Base-by-base conservation (phyloP, 2,888 invertebrate species). In the Sicus ferrugineus region DNA sequence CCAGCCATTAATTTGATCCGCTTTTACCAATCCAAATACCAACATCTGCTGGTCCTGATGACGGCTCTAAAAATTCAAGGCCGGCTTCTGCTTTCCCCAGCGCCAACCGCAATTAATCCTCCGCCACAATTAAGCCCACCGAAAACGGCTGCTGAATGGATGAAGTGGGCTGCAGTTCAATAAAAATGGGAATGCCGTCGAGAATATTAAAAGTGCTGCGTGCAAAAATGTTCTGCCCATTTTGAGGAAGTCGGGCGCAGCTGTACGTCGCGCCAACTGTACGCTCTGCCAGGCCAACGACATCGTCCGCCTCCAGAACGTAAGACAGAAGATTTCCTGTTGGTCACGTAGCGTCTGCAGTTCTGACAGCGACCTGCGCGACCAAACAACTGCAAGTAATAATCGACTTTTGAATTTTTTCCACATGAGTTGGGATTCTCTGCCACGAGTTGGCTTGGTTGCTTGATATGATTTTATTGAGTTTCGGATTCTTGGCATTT, bases 301-400 rank as follows among this genome's bases (percentile, higher is more conserved):
- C 38, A 5, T 11, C 21, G 23, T 14, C 23, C 28, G 62, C 28
- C n/a, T 26, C 26, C 42, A 46, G 26, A 65, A 58, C 62, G 70
- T 74, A 75, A 76, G 74, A 71, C 72, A 58, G 59, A 31, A 70
- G 75, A 76, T 76, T 76, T 74, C 69, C 67, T 30, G 63, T 71
- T 71, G 70, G 76, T 75, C 76, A 76, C 76, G 76, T 76, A 67
- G 46, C 31, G 58, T 58, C 67, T 59, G 67, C 67, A 58, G 42
- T 58, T 46, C 58, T 42, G 42, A 9, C 14, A 4, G 42, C 16
- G 16, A 28, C 30, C 14, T 11, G 42, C n/a, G 34, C 64, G 34
- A 64, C 3, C 30, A 26, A 31, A 30, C 23, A 16, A 64, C 14
- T 46, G 56, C 26, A 21, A 28, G 54, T 30, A 14, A 54, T 52